Base-by-base conservation (phyloP, 30 jellyfish, hydroid and myxozoan genomes). In the Aurelia coerulea region DNA sequence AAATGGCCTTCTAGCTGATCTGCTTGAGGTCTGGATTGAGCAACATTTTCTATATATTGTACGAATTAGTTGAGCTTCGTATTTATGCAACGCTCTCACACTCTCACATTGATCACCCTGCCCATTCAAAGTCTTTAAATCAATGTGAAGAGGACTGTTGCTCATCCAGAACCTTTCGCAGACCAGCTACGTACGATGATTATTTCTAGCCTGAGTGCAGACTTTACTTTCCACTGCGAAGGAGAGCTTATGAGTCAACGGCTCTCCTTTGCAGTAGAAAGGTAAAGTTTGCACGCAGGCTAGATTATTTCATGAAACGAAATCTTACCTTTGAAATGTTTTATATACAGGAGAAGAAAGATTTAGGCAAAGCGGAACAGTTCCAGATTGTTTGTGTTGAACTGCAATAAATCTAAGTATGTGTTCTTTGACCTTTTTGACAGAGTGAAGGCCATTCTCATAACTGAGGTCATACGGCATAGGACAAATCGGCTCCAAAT, bases 291-390 rank as follows among this genome's bases (percentile, higher is more conserved):
- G 65, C 65, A 53, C 65, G 65, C 65, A 53, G 65, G 65, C 65
- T 5, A 41, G 39, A 10, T 14, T 6, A 0, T 14, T 10, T 39
- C 10, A n/a, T 2, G 62, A 32, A 83, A 56, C 5, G 6, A 23
- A 79, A n/a, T 35, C 97, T 80, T 74, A 92, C 98, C 96, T 81
- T 74, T 92, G 98, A 72, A 92, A 92, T 15, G 95, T 88, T 33
- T 88, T 86, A 53, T 92, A 92, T 41, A 92, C 98, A 56, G 98
- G 98, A 29, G 98, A 92, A 50, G 98, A 96, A 32, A 96, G 52
- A 69, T 92, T 92, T 53, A 92, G 80, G 81, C 98, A 92, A 34
- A 92, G 90, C 11, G 98, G 98, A 1, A 92, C 96, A 46, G 92
- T 92, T 33, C 98, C 98, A 54, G 97, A 81, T 41, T 81, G 82